Evolutionary conservation across 1,140 invertebrate genomes (phyloP), one percentile per base, ranked within the genome.

Genomic region (Drosophila prosaltans): DNA sequence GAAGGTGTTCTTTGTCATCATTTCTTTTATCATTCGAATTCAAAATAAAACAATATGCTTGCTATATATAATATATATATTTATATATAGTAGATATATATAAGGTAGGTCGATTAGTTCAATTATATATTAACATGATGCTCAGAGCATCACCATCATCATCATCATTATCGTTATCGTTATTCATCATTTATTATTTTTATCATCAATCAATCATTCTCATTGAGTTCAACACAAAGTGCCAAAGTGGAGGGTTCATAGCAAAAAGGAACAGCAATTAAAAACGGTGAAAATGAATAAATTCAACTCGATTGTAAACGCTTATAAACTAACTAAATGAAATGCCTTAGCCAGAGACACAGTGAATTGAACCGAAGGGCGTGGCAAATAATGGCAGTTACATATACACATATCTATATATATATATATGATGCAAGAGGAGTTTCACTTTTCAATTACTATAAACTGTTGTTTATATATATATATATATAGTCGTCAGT

Each of bases 181-280:
- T 48, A 68, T 62, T 55, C 48, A 67, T 64, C 48, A 62, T 74
- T 58, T 59, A 60, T 65, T 58, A 68, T 62, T 30, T 30, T 43
- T 58, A 57, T 64, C 39, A 43, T 66, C 21, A 65, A 11, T 68
- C 39, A 61, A 11, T 68, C 39, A 61, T 57, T 63, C 62, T 79
- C 65, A 36, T 51, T 40, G 72, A 54, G 65, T 84, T 63, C 64
- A 82, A 86, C 82, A 86, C 84, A 89, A 89, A 89, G 83, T 89
- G 84, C 84, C 59, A 80, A 88, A 88, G 69, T 86, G 83, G 72
- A 86, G 79, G 83, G 80, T 83, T 78, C 72, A 63, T 88, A 85
- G 84, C 84, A 89, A 86, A 51, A 88, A 83, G 83, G 84, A 89
- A 89, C 84, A 89, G 83, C 83, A 82, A 77, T 79, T 41, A 62